These are phyloP conservation scores for Caenorhabditis panamensis DNA, from an alignment of 2,888 invertebrate species.

Conservation along the genomic window DNA sequence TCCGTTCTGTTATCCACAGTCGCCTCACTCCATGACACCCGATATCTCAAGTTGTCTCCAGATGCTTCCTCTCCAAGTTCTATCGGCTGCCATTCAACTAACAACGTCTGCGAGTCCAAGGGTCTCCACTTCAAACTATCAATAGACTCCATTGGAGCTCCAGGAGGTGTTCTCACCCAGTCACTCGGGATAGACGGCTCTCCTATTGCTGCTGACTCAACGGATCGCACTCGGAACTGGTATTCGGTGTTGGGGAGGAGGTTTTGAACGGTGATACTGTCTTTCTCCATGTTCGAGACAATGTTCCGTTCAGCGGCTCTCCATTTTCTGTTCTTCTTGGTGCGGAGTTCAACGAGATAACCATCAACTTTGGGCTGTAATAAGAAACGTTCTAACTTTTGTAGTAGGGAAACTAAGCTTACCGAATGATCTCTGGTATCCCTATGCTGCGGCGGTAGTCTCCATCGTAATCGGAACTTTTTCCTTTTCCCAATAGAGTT, in stretches of 20 bases:
- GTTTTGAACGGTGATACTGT: conserved; percentile 66
- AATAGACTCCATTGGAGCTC: conserved; percentile 69
- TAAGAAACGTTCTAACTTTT: not conserved
- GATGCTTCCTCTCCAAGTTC: conserved; percentile 66
- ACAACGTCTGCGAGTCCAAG: conserved; percentile 71
- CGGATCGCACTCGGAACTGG: conserved; percentile 78
- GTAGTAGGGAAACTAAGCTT: not conserved
- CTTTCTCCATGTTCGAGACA: conserved; percentile 66
- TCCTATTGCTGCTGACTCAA: conserved; percentile 66
- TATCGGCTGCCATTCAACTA: conserved; percentile 79
- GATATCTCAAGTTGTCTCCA: conserved; percentile 75
- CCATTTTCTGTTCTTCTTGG: conserved; percentile 73
- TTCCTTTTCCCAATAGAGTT: conserved; percentile 25
- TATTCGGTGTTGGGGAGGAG: conserved; percentile 76
- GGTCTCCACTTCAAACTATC: conserved; percentile 71
- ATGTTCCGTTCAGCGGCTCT: conserved; percentile 62
- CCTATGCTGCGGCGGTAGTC: conserved; percentile 63
- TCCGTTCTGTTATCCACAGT: conserved; percentile 39
- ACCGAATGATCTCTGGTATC: conserved; percentile 69
- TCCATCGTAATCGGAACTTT: conserved; percentile 58
- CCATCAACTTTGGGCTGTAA: conserved; percentile 66
- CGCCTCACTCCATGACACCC: conserved; percentile 74
- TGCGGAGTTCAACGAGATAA: conserved; percentile 74
- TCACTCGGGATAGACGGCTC: conserved; percentile 72
- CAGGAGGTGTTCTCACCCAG: conserved; percentile 75